These are phyloP conservation scores for Drosophila rellima DNA, from an alignment of 2,888 invertebrate genomes.

Conservation along the genomic window DNA sequence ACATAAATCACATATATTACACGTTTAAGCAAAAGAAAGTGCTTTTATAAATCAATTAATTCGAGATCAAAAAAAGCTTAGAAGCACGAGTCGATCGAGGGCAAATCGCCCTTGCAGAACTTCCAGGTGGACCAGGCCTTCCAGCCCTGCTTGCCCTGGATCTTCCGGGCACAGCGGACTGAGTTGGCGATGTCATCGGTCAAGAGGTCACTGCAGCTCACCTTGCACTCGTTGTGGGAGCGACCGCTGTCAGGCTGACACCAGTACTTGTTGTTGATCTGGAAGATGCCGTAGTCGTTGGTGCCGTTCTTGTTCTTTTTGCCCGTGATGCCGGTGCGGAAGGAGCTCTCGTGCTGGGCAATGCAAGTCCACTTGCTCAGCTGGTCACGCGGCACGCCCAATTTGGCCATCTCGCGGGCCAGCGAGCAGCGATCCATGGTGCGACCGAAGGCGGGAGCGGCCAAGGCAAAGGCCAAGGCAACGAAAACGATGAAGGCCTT, in stretches of 20 bases:
- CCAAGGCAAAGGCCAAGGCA: constrained; percentile 56
- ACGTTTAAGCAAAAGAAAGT: neutral
- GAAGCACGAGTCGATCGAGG: constrained; percentile 66
- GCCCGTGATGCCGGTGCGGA: constrained; percentile 86
- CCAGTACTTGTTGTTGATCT: constrained; percentile 83
- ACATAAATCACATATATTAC: neutral
- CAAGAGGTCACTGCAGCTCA: constrained; percentile 72
- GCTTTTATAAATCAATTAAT: constrained; percentile 13
- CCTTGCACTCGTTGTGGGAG: constrained; percentile 74
- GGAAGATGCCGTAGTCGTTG: constrained; percentile 84
- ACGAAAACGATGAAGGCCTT: constrained; percentile 44
- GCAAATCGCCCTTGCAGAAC: constrained; percentile 67
- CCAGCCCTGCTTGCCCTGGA: constrained; percentile 74
- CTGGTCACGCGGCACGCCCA: constrained; percentile 68
- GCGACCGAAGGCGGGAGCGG: constrained; percentile 59
- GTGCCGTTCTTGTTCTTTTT: constrained; percentile 86
- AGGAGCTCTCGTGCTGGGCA: constrained; percentile 70
- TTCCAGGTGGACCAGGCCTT: constrained; percentile 80
- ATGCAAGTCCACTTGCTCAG: constrained; percentile 72
- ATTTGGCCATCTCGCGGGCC: constrained; percentile 67
- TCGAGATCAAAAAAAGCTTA: constrained; percentile 19
- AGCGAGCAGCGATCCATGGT: constrained; percentile 69
- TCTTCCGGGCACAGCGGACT: constrained; percentile 75
- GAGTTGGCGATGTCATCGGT: constrained; percentile 74
- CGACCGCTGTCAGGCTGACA: constrained; percentile 69